Conservation (phyloP, 2,888 invertebrate genomes). For the Conus canariensis region DNA sequence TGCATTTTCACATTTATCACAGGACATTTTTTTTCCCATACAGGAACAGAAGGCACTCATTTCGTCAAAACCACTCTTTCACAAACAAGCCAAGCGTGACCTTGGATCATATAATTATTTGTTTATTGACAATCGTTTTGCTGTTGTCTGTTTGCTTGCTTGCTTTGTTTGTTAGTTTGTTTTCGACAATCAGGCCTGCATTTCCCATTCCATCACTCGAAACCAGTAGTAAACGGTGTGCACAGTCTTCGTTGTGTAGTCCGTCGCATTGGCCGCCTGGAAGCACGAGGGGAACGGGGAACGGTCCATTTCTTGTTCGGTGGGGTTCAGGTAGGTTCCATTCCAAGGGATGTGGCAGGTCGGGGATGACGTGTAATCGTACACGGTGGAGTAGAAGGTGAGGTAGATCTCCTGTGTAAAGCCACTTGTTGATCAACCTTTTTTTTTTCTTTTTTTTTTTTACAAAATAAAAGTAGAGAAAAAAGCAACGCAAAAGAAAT, state of each 20-base stretch:
- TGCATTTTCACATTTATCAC: no score
- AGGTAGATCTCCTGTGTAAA: constrained; percentile 57
- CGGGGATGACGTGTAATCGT: constrained; percentile 66
- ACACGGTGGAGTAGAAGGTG: constrained; percentile 65
- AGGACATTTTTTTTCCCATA: no score
- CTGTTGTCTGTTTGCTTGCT: no score
- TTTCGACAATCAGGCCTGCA: constrained; percentile 15
- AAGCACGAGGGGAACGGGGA: constrained; percentile 64
- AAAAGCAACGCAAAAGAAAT: no score
- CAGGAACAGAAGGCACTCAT: no score
- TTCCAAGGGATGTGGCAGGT: constrained; percentile 65
- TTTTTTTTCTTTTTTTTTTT: not conserved
- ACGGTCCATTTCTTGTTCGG: constrained; percentile 38
- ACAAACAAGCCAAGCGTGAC: no score
- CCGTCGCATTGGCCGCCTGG: constrained; percentile 38
- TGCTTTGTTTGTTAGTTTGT: no score
- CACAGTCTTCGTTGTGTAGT: constrained; percentile 62
- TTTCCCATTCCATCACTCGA: constrained; percentile 64
- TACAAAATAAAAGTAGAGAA: no score
- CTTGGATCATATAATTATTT: no score
- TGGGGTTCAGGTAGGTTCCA: constrained; percentile 65
- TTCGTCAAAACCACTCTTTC: no score
- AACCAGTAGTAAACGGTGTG: constrained; percentile 72
- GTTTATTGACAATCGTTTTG: no score
- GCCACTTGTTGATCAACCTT: not conserved